phyloP scores from a whole-genome alignment of 2,113 vertebrate species.

The Amphiprion ocellaris region DNA sequence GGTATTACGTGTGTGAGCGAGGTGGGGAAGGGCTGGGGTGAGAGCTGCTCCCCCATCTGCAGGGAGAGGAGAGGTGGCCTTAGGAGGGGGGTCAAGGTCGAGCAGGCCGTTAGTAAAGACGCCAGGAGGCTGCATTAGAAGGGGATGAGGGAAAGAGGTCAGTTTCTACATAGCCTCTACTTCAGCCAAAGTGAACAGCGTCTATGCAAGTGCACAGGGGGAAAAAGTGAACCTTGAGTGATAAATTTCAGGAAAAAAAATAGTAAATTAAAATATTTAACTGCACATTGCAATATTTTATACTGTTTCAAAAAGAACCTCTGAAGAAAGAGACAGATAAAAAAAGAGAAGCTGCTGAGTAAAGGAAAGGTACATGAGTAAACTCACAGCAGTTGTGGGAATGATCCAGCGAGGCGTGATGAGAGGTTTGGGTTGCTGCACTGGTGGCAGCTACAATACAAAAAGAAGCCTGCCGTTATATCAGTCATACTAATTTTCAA shows the following conservation, averaged over 20 bases:
- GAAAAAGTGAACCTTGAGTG: not conserved
- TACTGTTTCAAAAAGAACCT: not conserved
- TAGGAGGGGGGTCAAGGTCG: conserved; percentile 81
- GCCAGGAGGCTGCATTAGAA: conserved; percentile 81
- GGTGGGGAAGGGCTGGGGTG: conserved; percentile 65
- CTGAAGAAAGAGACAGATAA: not conserved
- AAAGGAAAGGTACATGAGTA: not conserved
- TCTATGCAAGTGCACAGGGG: conserved; percentile 4
- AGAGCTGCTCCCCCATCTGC: conserved; percentile 72
- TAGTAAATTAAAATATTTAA: no score
- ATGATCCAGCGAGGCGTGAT: conserved; percentile 94
- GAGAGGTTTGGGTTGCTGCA: conserved; percentile 85
- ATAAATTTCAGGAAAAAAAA: not conserved
- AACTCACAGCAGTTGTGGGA: conserved; percentile 86
- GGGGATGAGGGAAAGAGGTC: conserved; percentile 34
- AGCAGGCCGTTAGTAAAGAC: conserved; percentile 88
- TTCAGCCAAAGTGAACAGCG: conserved; percentile 9
- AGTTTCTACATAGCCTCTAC: conserved; percentile 37
- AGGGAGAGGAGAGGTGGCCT: conserved; percentile 76
- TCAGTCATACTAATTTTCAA: not conserved
- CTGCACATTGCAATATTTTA: no score
- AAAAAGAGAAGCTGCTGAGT: not conserved
- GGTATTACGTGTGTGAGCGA: conserved; percentile 81
- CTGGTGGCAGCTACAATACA: conserved; percentile 67
- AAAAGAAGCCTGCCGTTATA: not conserved